Percentiles rank a stretch among this genome's conserved stretches.
Evolutionary conservation across 2,888 invertebrate species (phyloP).

Genomic region (Cosmopolites sordidus): DNA sequence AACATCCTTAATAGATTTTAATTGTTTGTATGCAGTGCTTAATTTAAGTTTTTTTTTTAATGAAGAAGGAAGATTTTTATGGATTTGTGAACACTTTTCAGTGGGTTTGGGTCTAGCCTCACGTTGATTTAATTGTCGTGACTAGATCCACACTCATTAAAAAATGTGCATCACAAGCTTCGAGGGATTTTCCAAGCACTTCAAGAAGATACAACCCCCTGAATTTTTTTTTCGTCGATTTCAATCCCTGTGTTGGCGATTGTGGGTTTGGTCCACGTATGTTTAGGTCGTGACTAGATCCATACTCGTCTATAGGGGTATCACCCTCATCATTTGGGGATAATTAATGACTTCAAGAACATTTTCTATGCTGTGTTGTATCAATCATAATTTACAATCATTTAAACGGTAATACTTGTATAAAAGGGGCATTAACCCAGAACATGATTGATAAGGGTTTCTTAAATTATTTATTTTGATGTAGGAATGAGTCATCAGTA

Average conservation of each 20-base stretch:
- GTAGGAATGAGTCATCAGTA: no score
- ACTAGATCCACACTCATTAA: conserved; percentile 91
- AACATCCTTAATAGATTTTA: neutral
- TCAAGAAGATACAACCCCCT: conserved; percentile 1
- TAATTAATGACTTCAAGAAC: neutral
- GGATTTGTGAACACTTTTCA: conserved; percentile 50
- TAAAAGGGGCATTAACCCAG: no score
- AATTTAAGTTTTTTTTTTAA: conserved; percentile 18
- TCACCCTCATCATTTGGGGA: conserved; percentile 12
- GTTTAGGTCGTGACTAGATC: conserved; percentile 72
- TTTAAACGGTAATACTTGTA: no score
- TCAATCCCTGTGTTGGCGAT: conserved; percentile 63
- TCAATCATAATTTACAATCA: no score
- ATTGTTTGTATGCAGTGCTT: conserved; percentile 9
- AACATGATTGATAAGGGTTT: no score
- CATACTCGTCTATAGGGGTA: conserved; percentile 78
- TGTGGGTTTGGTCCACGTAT: conserved; percentile 74
- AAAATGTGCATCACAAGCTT: conserved; percentile 42
- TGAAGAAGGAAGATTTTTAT: conserved; percentile 3
- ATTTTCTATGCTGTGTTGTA: neutral
- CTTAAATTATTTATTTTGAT: no score
- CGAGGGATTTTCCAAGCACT: conserved; percentile 2
- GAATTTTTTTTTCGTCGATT: no score
- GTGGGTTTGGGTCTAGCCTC: conserved; percentile 70
- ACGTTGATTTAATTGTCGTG: conserved; percentile 57